Conservation (phyloP, 2,113 vertebrate genomes). For the Puntigrus tetrazona region DNA sequence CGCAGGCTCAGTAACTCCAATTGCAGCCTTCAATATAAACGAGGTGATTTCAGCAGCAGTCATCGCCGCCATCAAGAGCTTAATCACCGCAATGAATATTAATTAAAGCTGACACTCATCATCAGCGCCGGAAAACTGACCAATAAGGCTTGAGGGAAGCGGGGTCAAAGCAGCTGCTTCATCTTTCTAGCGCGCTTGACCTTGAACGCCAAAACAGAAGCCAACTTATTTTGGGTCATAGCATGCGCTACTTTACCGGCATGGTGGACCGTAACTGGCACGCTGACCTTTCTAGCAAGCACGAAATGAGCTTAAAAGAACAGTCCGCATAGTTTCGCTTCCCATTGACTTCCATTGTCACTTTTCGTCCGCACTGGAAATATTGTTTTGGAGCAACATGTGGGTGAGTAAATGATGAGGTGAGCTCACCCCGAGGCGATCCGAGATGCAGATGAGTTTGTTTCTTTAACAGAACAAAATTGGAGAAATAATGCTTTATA, state of each 20-base stretch:
- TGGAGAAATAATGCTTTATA: no score
- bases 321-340: neutral
- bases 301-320: neutral
- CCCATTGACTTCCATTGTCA: neutral
- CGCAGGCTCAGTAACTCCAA: neutral
- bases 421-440: no score
- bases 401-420: no score
- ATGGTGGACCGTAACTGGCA: neutral
- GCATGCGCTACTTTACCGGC: neutral
- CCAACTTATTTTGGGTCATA: neutral
- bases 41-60: neutral
- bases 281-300: neutral
- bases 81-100: neutral
- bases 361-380: neutral
- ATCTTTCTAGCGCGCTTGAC: slow-evolving; percentile 7
- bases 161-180: slow-evolving; percentile 35
- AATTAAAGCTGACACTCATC: slow-evolving; percentile 21
- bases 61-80: neutral
- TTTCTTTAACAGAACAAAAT: neutral
- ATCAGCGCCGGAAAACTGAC: slow-evolving; percentile 29
- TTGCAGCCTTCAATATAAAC: neutral
- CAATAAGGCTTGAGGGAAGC: slow-evolving; percentile 29
- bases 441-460: neutral
- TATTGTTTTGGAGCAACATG: no score
- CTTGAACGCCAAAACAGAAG: neutral